Conservation (phyloP, 2,113 vertebrate species). For the Cyprinodon variegatus region DNA sequence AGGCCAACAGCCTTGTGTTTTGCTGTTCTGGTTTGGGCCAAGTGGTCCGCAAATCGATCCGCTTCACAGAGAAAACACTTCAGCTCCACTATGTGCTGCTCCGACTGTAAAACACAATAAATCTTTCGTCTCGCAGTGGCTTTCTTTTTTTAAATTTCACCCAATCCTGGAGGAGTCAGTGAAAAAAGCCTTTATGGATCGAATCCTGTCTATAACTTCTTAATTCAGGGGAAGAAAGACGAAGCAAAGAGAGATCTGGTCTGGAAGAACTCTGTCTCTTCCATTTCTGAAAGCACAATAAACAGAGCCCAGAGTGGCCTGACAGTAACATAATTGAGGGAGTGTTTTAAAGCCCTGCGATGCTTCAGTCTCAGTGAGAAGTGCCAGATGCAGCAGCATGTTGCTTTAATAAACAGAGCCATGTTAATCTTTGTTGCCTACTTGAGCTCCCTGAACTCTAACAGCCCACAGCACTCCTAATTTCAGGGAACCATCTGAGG, state of each 20-base stretch:
- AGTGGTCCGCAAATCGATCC: conserved; percentile 58
- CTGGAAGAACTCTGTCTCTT: conserved; percentile 15
- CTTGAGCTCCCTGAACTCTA: conserved; percentile 55
- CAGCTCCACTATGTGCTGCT: conserved; percentile 45
- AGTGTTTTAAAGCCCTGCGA: conserved; percentile 43
- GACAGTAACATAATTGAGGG: conserved; percentile 38
- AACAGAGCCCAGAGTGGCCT: conserved; percentile 41
- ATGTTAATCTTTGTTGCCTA: conserved; percentile 39
- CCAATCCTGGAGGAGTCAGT: conserved; percentile 32
- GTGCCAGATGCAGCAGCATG: conserved; percentile 46
- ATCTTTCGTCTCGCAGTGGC: conserved; percentile 28
- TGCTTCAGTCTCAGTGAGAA: conserved; percentile 24
- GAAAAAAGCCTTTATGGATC: conserved; percentile 31
- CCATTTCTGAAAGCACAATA: conserved; percentile 31
- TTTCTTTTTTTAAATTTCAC: conserved; percentile 4
- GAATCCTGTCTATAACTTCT: conserved; percentile 42
- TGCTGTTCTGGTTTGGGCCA: conserved; percentile 60
- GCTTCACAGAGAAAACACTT: conserved; percentile 40
- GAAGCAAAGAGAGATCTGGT: conserved; percentile 24
- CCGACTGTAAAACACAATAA: conserved; percentile 51
- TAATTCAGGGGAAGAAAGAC: conserved; percentile 3
- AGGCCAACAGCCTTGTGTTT: conserved; percentile 72
- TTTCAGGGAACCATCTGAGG: conserved; percentile 1
- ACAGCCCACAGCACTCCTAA: conserved; percentile 12
- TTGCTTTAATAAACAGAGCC: conserved; percentile 53